These are phyloP conservation scores for Prolemur simus DNA, from an alignment of 2,113 vertebrate genomes.

Conservation along the genomic window DNA sequence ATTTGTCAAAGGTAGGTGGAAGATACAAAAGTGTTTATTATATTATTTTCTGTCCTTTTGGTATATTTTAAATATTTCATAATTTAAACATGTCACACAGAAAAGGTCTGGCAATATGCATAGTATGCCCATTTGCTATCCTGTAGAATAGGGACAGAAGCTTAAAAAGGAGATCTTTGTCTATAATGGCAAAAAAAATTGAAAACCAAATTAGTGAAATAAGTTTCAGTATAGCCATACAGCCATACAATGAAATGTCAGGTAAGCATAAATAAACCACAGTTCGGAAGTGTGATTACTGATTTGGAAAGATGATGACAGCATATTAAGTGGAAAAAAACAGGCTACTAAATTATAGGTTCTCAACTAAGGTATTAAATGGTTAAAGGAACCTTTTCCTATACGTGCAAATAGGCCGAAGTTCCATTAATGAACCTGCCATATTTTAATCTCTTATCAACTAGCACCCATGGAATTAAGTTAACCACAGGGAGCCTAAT, in stretches of 20 bases:
- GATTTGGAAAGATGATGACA: slow-evolving; percentile 10
- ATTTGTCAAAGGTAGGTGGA: neutral
- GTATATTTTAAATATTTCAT: slow-evolving; percentile 6
- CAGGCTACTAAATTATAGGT: neutral
- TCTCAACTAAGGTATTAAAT: slow-evolving; percentile 27
- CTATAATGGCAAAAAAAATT: neutral
- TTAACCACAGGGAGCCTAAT: neutral
- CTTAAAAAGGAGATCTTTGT: neutral
- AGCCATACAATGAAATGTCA: slow-evolving; percentile 30
- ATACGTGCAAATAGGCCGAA: neutral
- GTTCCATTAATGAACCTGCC: neutral
- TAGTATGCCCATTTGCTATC: neutral
- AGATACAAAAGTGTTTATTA: neutral
- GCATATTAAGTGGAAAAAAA: neutral
- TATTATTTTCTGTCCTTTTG: neutral
- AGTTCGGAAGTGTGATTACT: neutral
- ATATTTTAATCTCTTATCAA: slow-evolving; percentile 48
- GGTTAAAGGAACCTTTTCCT: slow-evolving; percentile 3
- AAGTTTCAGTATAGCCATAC: neutral
- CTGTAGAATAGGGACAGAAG: neutral
- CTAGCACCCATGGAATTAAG: neutral
- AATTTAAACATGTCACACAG: slow-evolving; percentile 18
- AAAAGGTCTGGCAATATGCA: neutral
- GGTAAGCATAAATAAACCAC: neutral
- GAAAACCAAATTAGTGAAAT: slow-evolving; percentile 1